Evolutionary conservation across 2,888 invertebrate species (phyloP).

Genomic region (Ornithoptera priamus): DNA sequence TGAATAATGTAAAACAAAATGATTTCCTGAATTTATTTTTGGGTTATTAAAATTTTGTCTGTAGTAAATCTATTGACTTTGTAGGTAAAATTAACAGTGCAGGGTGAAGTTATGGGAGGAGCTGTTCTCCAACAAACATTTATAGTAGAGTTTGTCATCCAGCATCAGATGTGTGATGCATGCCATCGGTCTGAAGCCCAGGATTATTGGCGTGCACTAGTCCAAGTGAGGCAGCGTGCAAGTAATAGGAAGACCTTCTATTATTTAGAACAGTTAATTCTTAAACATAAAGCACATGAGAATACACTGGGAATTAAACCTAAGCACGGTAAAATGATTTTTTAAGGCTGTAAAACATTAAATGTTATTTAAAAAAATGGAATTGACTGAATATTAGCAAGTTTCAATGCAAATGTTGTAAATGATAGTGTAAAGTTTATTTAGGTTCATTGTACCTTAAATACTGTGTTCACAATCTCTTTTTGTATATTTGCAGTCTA

Average conservation of each 20-base stretch:
- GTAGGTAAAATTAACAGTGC: constrained; percentile 93
- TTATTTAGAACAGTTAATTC: constrained; percentile 97
- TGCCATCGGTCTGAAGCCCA: constrained; percentile 98
- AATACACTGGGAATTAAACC: constrained; percentile 94
- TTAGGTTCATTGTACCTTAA: too few relatives aligned
- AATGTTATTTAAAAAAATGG: too few relatives aligned
- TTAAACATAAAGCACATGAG: constrained; percentile 96
- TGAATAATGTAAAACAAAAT: too few relatives aligned
- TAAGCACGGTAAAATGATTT: constrained; percentile 81
- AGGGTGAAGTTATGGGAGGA: constrained; percentile 95
- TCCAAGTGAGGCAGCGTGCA: constrained; percentile 92
- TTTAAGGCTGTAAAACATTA: too few relatives aligned
- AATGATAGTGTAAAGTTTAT: too few relatives aligned
- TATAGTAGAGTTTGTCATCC: constrained; percentile 94
- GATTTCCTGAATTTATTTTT: too few relatives aligned
- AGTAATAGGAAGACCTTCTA: constrained; percentile 98
- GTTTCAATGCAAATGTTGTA: too few relatives aligned
- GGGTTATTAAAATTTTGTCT: background rate
- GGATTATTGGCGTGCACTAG: constrained; percentile 97
- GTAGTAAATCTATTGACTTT: constrained; percentile 23
- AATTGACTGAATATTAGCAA: too few relatives aligned
- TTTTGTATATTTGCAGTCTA: too few relatives aligned
- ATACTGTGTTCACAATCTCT: background rate
- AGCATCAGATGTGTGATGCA: constrained; percentile 97
- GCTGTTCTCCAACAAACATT: constrained; percentile 96